These are phyloP conservation scores for Strigamia maritima DNA, from an alignment of 2,888 invertebrate species.

Conservation along the genomic window DNA sequence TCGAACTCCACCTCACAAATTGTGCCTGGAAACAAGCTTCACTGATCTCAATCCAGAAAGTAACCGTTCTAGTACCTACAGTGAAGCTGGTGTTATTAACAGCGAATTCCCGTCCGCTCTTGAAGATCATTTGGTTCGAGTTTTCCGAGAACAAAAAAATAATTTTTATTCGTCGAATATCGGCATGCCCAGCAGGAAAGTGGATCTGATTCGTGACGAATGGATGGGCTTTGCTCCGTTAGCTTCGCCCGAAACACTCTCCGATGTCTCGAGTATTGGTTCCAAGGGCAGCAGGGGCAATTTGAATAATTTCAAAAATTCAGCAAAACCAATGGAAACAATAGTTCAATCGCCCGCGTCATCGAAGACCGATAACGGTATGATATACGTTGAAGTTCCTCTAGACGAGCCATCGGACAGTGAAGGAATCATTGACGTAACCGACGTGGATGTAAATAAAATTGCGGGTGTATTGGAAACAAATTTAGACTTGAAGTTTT, in stretches of 20 bases:
- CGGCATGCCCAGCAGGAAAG: slow-evolving; percentile 49
- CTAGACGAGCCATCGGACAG: not conserved
- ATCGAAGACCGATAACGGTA: slow-evolving; percentile 13
- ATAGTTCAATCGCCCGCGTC: slow-evolving; percentile 38
- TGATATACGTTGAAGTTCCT: slow-evolving; percentile 19
- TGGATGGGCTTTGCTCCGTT: slow-evolving; percentile 71
- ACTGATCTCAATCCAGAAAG: slow-evolving; percentile 58
- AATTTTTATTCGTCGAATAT: slow-evolving; percentile 44
- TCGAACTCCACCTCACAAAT: slow-evolving; percentile 57
- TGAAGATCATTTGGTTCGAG: slow-evolving; percentile 45
- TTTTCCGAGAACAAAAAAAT: slow-evolving; percentile 36
- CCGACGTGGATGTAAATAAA: not conserved
- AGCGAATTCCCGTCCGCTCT: slow-evolving; percentile 57
- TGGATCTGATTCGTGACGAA: slow-evolving; percentile 54
- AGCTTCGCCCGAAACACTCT: slow-evolving; percentile 77
- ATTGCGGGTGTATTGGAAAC: not conserved
- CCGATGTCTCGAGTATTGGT: slow-evolving; percentile 73
- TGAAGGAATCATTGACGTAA: not conserved
- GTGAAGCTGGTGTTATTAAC: slow-evolving; percentile 47
- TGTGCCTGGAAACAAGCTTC: slow-evolving; percentile 73
- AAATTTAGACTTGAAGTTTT: not conserved
- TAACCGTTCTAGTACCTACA: slow-evolving; percentile 35
- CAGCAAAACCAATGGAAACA: slow-evolving; percentile 38
- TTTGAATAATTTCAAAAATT: slow-evolving; percentile 31
- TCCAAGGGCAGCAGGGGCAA: slow-evolving; percentile 56